These are phyloP conservation scores for Protobothrops flavoviridis DNA, from an alignment of 2,113 vertebrate genomes.

Conservation along the genomic window DNA sequence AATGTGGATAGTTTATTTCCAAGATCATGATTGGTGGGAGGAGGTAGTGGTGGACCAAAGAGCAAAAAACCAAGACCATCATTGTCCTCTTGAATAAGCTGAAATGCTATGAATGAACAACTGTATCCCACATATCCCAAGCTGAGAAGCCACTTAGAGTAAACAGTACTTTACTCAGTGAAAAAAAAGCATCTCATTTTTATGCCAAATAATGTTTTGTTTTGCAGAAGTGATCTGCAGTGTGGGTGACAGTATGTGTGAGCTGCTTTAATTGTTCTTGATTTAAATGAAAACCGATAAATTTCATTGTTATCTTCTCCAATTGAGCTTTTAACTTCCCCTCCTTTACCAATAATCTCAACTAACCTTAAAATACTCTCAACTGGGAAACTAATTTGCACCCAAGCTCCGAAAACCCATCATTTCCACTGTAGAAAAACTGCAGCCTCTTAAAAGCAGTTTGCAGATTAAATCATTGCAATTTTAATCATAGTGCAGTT, in stretches of 20 bases:
- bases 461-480: slow-evolving; percentile 43
- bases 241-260: neutral
- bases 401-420: slow-evolving; percentile 27
- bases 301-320: slow-evolving; percentile 5
- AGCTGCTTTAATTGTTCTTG: neutral
- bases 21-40: neutral
- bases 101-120: neutral
- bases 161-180: neutral
- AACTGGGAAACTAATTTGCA: slow-evolving; percentile 53
- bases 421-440: slow-evolving; percentile 27
- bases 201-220: neutral
- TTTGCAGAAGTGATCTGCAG: neutral
- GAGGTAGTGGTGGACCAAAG: neutral
- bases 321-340: slow-evolving; percentile 7
- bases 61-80: slow-evolving; percentile 1
- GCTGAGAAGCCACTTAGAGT: neutral
- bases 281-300: slow-evolving; percentile 20
- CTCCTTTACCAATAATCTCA: slow-evolving; percentile 2
- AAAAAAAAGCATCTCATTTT: neutral
- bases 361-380: slow-evolving; percentile 14
- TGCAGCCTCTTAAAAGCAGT: slow-evolving; percentile 12
- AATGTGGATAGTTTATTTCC: neutral
- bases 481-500: slow-evolving; percentile 29
- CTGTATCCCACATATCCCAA: slow-evolving; percentile 1
- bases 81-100: slow-evolving; percentile 25